A percentile compares a stretch with the other conserved stretches of the same genome.
Evolutionary conservation across 23 tunicate genomes (phyloP).

Genomic region (Trididemnum clinides): DNA sequence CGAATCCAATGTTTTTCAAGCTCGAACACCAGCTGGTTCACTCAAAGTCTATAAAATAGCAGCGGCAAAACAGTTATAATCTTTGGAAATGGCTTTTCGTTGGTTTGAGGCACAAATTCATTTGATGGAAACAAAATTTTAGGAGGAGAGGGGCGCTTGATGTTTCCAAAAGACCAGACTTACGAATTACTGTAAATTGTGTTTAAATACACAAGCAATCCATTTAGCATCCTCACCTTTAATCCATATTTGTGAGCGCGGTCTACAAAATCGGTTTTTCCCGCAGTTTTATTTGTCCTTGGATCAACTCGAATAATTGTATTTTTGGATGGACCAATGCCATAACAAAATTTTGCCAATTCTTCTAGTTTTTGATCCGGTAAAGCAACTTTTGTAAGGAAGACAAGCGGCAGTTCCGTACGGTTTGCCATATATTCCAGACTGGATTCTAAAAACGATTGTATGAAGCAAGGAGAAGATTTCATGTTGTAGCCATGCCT

Average conservation of each 20-base stretch:
- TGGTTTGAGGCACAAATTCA: no score
- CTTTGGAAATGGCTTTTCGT: no score
- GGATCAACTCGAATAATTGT: constrained; percentile 57
- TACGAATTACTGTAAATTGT: no score
- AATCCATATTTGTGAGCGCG: constrained; percentile 53
- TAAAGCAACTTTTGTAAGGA: constrained; percentile 8
- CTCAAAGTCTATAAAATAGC: no score
- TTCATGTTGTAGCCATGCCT: constrained; percentile 60
- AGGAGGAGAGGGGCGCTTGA: no score
- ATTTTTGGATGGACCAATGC: constrained; percentile 71
- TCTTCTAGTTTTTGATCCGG: constrained; percentile 34
- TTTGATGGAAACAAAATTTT: no score
- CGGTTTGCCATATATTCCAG: constrained; percentile 48
- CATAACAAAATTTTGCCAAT: constrained; percentile 52
- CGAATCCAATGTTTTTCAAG: no score
- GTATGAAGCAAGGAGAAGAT: constrained; percentile 77
- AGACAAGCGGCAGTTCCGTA: constrained; percentile 68
- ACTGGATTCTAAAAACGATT: constrained; percentile 69
- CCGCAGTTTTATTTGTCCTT: constrained; percentile 18
- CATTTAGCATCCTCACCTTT: no score
- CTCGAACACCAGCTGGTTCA: no score
- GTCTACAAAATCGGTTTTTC: constrained; percentile 47
- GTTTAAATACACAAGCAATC: no score
- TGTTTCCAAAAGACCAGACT: no score
- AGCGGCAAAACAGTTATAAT: no score